phyloP scores from a whole-genome alignment of 2,113 vertebrate genomes.

The Ifrita kowaldi region DNA sequence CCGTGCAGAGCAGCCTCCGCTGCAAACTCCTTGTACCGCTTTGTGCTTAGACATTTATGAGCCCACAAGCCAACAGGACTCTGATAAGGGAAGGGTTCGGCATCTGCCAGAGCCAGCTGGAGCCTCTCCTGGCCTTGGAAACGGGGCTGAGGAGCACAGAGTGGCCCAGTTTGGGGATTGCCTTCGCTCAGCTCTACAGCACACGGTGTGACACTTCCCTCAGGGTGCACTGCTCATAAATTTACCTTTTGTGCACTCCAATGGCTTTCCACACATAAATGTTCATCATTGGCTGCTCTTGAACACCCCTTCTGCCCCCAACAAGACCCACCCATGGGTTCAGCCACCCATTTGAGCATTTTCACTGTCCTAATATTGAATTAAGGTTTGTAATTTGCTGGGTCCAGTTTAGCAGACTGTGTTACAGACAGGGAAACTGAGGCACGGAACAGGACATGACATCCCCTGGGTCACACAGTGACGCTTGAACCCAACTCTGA shows the following conservation, averaged over 20 bases:
- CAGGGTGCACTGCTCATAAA: not conserved
- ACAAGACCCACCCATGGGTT: fast-evolving
- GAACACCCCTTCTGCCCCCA: not conserved
- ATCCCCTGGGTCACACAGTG: not conserved
- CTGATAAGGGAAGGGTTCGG: not conserved
- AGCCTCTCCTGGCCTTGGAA: not conserved
- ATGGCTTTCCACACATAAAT: not conserved
- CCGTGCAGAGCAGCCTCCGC: not conserved
- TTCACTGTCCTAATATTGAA: not conserved
- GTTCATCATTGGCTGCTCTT: not conserved
- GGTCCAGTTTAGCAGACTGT: not conserved
- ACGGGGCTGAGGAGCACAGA: not conserved
- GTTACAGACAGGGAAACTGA: not conserved
- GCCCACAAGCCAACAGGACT: not conserved
- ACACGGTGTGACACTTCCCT: fast-evolving
- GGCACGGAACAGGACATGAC: not conserved
- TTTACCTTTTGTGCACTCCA: not conserved
- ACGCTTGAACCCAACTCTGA: not conserved
- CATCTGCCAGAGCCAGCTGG: not conserved
- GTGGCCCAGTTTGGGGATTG: not conserved
- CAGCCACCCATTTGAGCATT: not conserved
- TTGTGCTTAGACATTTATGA: not conserved
- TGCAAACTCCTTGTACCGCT: not conserved
- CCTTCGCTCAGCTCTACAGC: not conserved
- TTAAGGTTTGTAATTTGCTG: not conserved